These are phyloP conservation scores for Heptranchias perlo DNA, from an alignment of 2,113 vertebrate species.

Conservation along the genomic window DNA sequence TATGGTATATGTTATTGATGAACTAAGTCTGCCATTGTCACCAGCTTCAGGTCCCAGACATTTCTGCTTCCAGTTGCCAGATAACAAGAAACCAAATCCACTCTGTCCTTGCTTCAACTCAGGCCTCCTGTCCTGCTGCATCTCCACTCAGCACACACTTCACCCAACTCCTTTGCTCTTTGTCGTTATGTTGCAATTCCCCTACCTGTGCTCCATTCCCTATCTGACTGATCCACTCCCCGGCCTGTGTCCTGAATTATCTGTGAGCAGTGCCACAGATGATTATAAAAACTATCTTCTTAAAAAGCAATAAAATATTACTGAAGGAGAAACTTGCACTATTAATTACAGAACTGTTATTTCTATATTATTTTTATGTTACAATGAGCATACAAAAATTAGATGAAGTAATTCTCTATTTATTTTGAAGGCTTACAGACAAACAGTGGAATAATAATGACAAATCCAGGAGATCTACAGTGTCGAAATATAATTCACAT, in stretches of 20 bases:
- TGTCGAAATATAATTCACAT: slow-evolving; percentile 80
- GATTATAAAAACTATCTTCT: neutral
- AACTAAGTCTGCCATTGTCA: neutral
- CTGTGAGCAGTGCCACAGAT: neutral
- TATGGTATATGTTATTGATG: too few relatives aligned
- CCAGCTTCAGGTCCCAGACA: neutral
- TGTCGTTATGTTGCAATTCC: neutral
- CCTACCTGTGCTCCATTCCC: neutral
- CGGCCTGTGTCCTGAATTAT: neutral
- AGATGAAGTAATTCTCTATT: slow-evolving; percentile 38
- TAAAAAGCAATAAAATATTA: too few relatives aligned
- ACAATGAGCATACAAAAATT: too few relatives aligned
- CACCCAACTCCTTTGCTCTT: neutral
- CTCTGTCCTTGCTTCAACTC: neutral
- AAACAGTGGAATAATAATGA: slow-evolving; percentile 60
- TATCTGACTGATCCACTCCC: neutral
- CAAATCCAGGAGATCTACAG: slow-evolving; percentile 63
- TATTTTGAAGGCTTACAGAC: slow-evolving; percentile 53
- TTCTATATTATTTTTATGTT: neutral
- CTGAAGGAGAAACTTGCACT: neutral
- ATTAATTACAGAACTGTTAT: neutral
- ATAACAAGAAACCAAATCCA: neutral
- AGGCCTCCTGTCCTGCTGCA: neutral
- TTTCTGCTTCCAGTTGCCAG: neutral
- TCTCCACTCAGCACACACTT: neutral